phyloP scores from a whole-genome alignment of 2,888 invertebrate species.

The Caenorhabditis sp. region DNA sequence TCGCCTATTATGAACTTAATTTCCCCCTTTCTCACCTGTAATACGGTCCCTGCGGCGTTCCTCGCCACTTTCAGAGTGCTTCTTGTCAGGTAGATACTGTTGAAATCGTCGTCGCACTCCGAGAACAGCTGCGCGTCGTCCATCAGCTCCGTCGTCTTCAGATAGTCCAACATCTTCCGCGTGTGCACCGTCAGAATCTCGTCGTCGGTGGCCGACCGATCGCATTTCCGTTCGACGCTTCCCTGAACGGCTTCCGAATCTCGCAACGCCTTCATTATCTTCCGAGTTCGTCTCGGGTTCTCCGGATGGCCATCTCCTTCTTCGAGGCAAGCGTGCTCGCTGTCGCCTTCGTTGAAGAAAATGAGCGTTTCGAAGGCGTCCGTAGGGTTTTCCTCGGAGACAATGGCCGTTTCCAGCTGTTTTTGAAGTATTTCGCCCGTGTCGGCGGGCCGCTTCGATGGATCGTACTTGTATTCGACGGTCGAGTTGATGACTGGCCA shows the following conservation, averaged over 20 bases:
- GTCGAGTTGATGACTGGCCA: slow-evolving; percentile 32
- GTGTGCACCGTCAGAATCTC: slow-evolving; percentile 57
- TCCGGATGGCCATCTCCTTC: slow-evolving; percentile 52
- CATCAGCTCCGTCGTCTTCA: slow-evolving; percentile 37
- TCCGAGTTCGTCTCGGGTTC: slow-evolving; percentile 36
- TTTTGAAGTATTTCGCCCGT: slow-evolving; percentile 48
- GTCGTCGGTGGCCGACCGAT: slow-evolving; percentile 36
- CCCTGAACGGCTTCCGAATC: slow-evolving; percentile 26
- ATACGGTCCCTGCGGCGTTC: slow-evolving; percentile 50
- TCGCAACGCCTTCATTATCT: slow-evolving; percentile 43
- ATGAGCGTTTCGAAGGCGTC: slow-evolving; percentile 31
- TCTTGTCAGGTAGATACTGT: slow-evolving; percentile 58
- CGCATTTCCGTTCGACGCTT: slow-evolving; percentile 37
- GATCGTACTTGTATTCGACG: slow-evolving; percentile 35
- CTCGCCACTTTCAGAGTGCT: slow-evolving; percentile 45
- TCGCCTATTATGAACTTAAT: too few relatives aligned
- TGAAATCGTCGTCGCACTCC: slow-evolving; percentile 14
- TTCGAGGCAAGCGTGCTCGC: slow-evolving; percentile 21
- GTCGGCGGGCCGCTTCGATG: slow-evolving; percentile 9
- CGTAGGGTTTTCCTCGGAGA: not conserved
- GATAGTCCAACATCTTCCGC: slow-evolving; percentile 30
- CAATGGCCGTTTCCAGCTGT: not conserved
- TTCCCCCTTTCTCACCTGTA: slow-evolving; percentile 44
- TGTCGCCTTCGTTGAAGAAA: slow-evolving; percentile 42
- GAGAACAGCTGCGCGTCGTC: slow-evolving; percentile 39